These are phyloP conservation scores for Triplophysa dalaica DNA, from an alignment of 2,113 vertebrate genomes.

Conservation along the genomic window DNA sequence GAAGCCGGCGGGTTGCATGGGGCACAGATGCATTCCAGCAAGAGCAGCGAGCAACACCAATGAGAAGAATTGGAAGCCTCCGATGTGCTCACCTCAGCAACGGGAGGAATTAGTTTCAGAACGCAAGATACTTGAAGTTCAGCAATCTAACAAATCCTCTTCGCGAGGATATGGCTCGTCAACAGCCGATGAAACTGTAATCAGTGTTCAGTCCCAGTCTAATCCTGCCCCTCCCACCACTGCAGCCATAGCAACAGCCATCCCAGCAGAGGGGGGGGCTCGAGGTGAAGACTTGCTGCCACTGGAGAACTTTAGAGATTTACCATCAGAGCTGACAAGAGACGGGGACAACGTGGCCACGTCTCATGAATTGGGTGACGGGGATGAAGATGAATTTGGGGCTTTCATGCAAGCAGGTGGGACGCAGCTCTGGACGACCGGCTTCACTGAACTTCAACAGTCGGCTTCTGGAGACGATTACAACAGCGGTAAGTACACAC, in stretches of 20 bases:
- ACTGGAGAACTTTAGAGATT: conserved; percentile 12
- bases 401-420: conserved; percentile 75
- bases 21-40: neutral
- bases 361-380: conserved; percentile 44
- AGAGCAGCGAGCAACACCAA: neutral
- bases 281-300: conserved; percentile 43
- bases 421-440: conserved; percentile 59
- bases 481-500: conserved; percentile 64
- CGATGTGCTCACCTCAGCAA: conserved; percentile 17
- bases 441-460: conserved; percentile 59
- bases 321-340: conserved; percentile 36
- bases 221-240: conserved; percentile 64
- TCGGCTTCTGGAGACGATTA: conserved; percentile 65
- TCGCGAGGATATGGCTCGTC: conserved; percentile 43
- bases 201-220: conserved; percentile 42
- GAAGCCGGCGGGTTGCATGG: neutral
- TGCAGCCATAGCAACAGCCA: conserved; percentile 66
- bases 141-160: conserved; percentile 45
- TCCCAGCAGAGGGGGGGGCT: conserved; percentile 42
- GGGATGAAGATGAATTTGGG: conserved; percentile 76
- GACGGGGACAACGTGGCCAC: conserved; percentile 53
- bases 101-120: conserved; percentile 8
- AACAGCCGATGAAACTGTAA: conserved; percentile 41
- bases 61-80: neutral
- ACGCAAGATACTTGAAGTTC: conserved; percentile 23